A percentile compares a stretch with the other conserved stretches of the same genome.
Conservation (phyloP, 2,888 invertebrate genomes). For the Cecidostiba fungosa region DNA sequence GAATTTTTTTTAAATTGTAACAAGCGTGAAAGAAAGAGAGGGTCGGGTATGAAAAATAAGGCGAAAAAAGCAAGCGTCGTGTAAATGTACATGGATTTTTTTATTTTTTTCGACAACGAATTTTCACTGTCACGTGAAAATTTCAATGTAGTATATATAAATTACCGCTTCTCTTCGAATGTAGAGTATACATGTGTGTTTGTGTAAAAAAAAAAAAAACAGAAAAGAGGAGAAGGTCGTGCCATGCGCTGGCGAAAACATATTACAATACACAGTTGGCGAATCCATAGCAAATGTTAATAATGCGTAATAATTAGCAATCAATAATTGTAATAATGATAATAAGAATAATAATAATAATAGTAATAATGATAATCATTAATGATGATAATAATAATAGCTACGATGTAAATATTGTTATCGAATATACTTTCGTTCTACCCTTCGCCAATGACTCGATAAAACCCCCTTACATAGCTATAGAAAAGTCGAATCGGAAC, state of each 20-base stretch:
- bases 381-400: slow-evolving; percentile 43
- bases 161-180: slow-evolving; percentile 46
- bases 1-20: neutral
- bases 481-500: slow-evolving; percentile 58
- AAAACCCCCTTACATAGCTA: slow-evolving; percentile 54
- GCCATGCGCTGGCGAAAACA: slow-evolving; percentile 45
- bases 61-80: slow-evolving; percentile 30
- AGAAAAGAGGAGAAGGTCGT: slow-evolving; percentile 24
- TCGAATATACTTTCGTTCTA: slow-evolving; percentile 61
- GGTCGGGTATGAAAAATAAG: neutral
- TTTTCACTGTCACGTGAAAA: slow-evolving; percentile 39
- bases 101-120: slow-evolving; percentile 43
- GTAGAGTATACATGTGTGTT: slow-evolving; percentile 42
- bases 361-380: slow-evolving; percentile 37
- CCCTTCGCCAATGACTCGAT: slow-evolving; percentile 61
- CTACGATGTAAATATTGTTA: slow-evolving; percentile 56
- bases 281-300: slow-evolving; percentile 54
- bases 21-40: neutral
- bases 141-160: slow-evolving; percentile 45
- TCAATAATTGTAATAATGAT: slow-evolving; percentile 47
- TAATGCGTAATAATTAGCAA: slow-evolving; percentile 53
- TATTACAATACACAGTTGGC: slow-evolving; percentile 45
- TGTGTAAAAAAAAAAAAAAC: slow-evolving; percentile 47
- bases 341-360: slow-evolving; percentile 48
- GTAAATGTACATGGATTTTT: slow-evolving; percentile 61